These are phyloP conservation scores for Poecile atricapillus DNA, from an alignment of 2,113 vertebrate species.

Conservation along the genomic window DNA sequence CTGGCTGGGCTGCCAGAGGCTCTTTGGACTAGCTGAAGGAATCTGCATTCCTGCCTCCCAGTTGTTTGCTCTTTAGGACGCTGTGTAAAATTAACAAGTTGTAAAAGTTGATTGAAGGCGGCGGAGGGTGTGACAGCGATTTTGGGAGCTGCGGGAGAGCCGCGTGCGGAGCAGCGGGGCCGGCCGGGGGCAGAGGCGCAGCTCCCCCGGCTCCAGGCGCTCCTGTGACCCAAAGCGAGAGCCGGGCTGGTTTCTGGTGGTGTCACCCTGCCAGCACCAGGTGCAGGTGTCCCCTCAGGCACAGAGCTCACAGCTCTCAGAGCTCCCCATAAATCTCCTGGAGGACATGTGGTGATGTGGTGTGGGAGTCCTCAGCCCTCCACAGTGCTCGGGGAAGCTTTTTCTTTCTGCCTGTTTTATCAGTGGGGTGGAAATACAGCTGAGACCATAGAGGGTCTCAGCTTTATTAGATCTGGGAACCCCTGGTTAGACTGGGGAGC, in stretches of 20 bases:
- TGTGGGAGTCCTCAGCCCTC: neutral
- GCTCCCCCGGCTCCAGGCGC: rapidly evolving
- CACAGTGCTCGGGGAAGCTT: neutral
- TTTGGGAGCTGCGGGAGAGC: constrained; percentile 57
- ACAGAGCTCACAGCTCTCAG: neutral
- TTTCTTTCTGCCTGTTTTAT: neutral
- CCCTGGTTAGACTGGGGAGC: neutral
- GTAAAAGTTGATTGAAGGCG: constrained; percentile 75
- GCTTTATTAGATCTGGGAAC: neutral
- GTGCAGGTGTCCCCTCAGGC: neutral
- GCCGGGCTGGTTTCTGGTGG: neutral
- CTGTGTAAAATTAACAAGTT: constrained; percentile 79
- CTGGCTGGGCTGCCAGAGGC: constrained; percentile 44
- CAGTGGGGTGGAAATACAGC: neutral
- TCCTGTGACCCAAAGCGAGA: neutral
- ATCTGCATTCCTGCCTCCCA: constrained; percentile 68
- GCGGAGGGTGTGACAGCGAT: constrained; percentile 71
- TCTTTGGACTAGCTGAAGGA: constrained; percentile 68
- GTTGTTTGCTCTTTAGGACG: constrained; percentile 76
- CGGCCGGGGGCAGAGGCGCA: neutral
- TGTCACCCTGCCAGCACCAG: neutral
- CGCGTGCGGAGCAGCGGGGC: neutral
- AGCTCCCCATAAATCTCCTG: neutral
- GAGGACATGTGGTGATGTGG: neutral
- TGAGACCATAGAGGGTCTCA: neutral